phyloP scores from a whole-genome alignment of 1,140 invertebrate species.

The Megathymus violae region DNA sequence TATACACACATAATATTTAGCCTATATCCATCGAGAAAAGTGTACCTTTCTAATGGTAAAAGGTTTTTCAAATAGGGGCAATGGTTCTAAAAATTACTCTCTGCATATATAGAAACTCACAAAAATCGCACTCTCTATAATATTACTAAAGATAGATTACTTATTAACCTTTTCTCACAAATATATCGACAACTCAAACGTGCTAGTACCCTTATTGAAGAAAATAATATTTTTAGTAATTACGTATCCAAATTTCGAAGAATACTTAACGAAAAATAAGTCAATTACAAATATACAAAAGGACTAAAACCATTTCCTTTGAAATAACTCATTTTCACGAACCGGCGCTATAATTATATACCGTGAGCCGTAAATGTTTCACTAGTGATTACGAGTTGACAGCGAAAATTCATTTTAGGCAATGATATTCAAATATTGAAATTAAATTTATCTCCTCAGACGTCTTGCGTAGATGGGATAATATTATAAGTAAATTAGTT shows the following conservation, averaged over 20 bases:
- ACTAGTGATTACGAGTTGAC: constrained; percentile 1
- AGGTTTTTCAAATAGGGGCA: too few relatives aligned
- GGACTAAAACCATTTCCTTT: background rate
- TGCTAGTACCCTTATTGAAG: background rate
- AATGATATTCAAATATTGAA: constrained; percentile 6
- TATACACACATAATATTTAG: too few relatives aligned
- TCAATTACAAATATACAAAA: background rate
- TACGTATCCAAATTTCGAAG: background rate
- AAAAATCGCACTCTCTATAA: too few relatives aligned
- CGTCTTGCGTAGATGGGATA: background rate
- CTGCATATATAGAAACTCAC: too few relatives aligned
- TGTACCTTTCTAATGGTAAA: too few relatives aligned
- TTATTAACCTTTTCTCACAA: too few relatives aligned
- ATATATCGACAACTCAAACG: too few relatives aligned
- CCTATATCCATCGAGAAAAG: too few relatives aligned
- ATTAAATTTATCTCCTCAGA: background rate
- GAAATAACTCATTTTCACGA: background rate
- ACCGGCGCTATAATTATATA: background rate
- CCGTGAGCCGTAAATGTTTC: background rate
- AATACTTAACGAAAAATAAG: background rate
- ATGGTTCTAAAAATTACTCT: too few relatives aligned
- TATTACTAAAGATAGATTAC: too few relatives aligned
- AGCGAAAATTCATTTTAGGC: constrained; percentile 2
- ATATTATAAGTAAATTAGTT: background rate
- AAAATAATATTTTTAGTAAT: background rate